Conservation (phyloP, 2,797 vertebrate species). For the Sitta carolinensis region DNA sequence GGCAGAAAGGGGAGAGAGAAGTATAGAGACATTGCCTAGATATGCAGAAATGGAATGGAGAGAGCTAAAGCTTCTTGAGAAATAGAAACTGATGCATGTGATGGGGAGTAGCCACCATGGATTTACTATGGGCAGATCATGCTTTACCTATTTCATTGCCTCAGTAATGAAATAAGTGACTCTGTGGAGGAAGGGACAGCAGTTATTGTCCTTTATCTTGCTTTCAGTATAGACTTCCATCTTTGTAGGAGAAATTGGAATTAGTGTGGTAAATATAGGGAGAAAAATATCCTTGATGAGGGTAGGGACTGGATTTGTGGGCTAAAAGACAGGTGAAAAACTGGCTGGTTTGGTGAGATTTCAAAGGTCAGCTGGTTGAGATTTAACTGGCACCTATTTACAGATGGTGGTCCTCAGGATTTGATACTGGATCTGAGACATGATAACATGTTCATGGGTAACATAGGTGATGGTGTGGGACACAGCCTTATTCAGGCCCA, state of each 20-base stretch:
- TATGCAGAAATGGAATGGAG: neutral
- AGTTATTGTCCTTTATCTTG: neutral
- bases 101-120: neutral
- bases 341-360: rapidly evolving
- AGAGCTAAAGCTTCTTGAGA: neutral
- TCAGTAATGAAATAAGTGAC: neutral
- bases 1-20: neutral
- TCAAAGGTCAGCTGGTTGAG: neutral
- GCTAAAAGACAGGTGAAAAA: neutral
- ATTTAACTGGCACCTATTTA: neutral
- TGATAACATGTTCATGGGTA: neutral
- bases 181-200: neutral
- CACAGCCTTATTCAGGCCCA: neutral
- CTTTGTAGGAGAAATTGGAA: neutral
- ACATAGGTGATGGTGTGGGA: neutral
- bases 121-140: neutral
- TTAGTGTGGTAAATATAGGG: neutral
- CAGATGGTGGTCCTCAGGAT: neutral
- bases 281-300: neutral
- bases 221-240: neutral
- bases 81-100: neutral
- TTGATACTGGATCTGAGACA: neutral
- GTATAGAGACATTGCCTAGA: neutral
- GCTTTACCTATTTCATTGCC: neutral
- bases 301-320: neutral